These are phyloP conservation scores for Laterallus jamaicensis DNA, from an alignment of 2,113 vertebrate genomes.

Conservation along the genomic window DNA sequence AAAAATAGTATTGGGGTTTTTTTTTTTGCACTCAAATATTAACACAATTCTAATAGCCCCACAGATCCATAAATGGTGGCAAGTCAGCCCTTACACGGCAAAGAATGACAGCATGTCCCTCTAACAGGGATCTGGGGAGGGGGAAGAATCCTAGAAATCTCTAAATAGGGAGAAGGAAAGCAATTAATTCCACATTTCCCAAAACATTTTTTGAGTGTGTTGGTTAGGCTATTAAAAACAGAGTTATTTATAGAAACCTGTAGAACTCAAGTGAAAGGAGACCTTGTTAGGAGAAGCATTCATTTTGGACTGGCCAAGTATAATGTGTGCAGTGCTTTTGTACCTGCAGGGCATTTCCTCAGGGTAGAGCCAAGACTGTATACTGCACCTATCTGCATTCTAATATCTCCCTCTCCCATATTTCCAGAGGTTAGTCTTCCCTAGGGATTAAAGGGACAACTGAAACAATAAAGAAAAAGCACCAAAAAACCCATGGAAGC, in stretches of 20 bases:
- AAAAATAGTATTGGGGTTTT: not conserved
- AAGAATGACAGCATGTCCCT: not conserved
- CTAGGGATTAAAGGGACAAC: not conserved
- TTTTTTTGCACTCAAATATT: not conserved
- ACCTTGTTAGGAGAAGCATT: constrained; percentile 21
- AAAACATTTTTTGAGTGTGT: constrained; percentile 9
- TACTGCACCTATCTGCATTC: not conserved
- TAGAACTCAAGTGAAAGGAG: constrained; percentile 24
- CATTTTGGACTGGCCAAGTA: not conserved
- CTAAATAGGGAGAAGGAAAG: not conserved
- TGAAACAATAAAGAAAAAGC: not conserved
- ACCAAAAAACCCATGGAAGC: not conserved
- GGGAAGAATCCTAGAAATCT: not conserved
- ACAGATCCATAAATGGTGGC: not conserved
- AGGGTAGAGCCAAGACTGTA: not conserved
- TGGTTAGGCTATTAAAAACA: constrained; percentile 44
- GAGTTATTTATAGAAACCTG: constrained; percentile 46
- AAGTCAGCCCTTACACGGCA: not conserved
- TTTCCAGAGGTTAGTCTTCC: not conserved
- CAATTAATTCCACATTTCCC: constrained; percentile 58
- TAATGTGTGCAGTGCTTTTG: not conserved
- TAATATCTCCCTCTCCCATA: not conserved
- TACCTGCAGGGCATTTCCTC: constrained; percentile 53
- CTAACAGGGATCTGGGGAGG: not conserved
- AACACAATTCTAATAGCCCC: not conserved